These are phyloP conservation scores for Lycophotia porphyrea DNA, from an alignment of 2,888 invertebrate genomes.

Conservation along the genomic window DNA sequence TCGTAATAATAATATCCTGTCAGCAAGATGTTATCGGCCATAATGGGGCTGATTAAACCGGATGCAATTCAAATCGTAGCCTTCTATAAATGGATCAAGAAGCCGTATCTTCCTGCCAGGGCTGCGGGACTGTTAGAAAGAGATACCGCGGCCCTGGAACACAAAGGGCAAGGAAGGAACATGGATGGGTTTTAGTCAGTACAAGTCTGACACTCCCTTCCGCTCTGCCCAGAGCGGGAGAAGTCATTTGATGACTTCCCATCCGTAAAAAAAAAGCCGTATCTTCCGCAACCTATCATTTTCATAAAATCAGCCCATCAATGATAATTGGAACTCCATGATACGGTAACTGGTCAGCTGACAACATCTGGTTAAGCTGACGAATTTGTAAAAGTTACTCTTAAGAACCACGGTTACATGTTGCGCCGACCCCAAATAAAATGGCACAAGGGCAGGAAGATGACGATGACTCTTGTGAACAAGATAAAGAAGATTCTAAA, in stretches of 20 bases:
- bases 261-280: no score
- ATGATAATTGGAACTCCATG: background rate
- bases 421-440: no score
- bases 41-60: background rate
- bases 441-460: no score
- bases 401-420: background rate
- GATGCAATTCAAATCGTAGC: background rate
- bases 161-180: no score
- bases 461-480: no score
- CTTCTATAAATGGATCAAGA: constrained; percentile 20
- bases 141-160: no score
- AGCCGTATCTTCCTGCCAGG: background rate
- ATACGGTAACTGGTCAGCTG: background rate
- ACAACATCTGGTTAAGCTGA: background rate
- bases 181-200: no score
- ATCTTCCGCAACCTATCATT: background rate
- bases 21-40: constrained; percentile 10
- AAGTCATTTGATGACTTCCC: no score
- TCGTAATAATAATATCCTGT: constrained; percentile 22
- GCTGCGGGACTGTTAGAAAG: no score
- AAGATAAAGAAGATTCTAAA: background rate
- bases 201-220: no score
- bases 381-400: background rate
- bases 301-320: background rate
- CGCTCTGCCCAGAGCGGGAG: no score